These are phyloP conservation scores for Apus apus DNA, from an alignment of 2,113 vertebrate species.

Conservation along the genomic window DNA sequence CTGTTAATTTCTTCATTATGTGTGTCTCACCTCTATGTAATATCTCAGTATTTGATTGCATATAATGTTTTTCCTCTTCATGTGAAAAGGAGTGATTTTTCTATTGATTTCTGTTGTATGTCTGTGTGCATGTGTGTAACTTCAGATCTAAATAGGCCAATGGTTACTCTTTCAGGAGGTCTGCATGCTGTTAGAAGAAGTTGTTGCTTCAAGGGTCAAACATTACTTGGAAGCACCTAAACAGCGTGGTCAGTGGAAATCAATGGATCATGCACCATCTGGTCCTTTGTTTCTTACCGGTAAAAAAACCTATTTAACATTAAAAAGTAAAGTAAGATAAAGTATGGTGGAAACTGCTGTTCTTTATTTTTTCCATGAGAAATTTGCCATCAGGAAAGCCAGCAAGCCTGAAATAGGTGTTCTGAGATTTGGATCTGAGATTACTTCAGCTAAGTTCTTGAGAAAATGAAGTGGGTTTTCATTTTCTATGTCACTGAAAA, in stretches of 20 bases:
- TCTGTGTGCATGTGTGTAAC: background rate
- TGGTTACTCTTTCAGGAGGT: slow-evolving; percentile 80
- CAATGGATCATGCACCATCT: slow-evolving; percentile 73
- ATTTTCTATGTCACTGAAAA: background rate
- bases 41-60: background rate
- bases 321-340: background rate
- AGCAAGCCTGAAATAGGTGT: background rate
- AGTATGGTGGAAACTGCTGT: background rate
- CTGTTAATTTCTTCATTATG: background rate
- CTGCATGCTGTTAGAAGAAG: slow-evolving; percentile 82
- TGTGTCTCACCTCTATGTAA: background rate
- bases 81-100: background rate
- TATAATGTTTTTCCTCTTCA: background rate
- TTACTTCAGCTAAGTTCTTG: background rate
- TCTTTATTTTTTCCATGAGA: background rate
- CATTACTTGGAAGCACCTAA: slow-evolving; percentile 78
- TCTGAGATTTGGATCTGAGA: background rate
- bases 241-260: slow-evolving; percentile 72
- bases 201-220: slow-evolving; percentile 85
- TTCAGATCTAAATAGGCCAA: background rate
- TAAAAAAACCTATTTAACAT: slow-evolving; percentile 63
- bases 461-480: background rate
- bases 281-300: slow-evolving; percentile 84
- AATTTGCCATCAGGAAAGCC: background rate
- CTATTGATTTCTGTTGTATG: background rate